Conservation (phyloP, 1,140 invertebrate genomes). For the Nasonia vitripennis region DNA sequence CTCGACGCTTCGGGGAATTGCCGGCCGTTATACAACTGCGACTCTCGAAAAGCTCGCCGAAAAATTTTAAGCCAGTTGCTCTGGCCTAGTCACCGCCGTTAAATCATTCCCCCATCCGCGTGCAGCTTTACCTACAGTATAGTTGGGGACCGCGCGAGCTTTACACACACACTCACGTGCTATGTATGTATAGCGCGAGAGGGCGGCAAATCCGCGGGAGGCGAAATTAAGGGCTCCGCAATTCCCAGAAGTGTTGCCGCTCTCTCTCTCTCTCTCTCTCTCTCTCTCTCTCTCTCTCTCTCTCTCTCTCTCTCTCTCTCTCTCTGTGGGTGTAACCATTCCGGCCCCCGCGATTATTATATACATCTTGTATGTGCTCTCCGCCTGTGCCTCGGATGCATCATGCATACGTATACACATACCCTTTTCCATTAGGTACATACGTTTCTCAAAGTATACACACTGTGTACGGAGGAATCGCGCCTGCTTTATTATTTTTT, state of each 20-base stretch:
- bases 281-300: background rate
- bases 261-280: background rate
- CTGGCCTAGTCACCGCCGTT: background rate
- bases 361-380: background rate
- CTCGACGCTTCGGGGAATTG: background rate
- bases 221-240: constrained; percentile 22
- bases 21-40: background rate
- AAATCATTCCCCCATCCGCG: constrained; percentile 1
- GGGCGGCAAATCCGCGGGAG: background rate
- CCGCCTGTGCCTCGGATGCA: background rate
- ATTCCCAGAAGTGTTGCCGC: constrained; percentile 17
- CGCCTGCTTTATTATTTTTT: too few relatives aligned
- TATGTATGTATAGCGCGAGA: background rate
- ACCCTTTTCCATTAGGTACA: background rate
- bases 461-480: too few relatives aligned
- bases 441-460: too few relatives aligned
- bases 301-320: background rate
- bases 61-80: background rate
- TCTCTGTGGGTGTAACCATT: too few relatives aligned
- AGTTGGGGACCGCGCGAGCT: background rate
- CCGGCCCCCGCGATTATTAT: background rate
- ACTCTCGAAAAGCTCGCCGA: background rate
- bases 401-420: background rate
- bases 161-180: background rate
- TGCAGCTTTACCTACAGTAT: background rate